phyloP scores from a whole-genome alignment of 2,797 vertebrate genomes.

The Takifugu rubripes region DNA sequence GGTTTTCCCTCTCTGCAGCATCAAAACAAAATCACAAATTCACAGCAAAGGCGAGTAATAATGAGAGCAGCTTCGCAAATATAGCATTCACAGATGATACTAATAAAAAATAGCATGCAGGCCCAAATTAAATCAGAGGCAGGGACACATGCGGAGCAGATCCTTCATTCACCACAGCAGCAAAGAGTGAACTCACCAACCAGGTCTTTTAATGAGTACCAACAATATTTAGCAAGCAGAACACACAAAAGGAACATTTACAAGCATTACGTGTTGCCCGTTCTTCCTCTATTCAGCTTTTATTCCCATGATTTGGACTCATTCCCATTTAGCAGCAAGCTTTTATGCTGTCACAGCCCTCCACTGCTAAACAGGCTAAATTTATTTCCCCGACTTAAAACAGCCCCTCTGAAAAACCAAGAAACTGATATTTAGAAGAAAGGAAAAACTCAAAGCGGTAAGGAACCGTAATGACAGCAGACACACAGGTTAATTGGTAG shows the following conservation, averaged over 20 bases:
- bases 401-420: constrained; percentile 2
- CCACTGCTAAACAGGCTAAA: constrained; percentile 25
- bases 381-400: constrained; percentile 18
- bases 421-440: constrained; percentile 26
- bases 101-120: too few relatives aligned
- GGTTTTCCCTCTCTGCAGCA: constrained; percentile 1
- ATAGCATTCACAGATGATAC: constrained; percentile 6
- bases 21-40: constrained; percentile 8
- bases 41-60: constrained; percentile 2
- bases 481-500: constrained; percentile 58
- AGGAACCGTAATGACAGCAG: constrained; percentile 35
- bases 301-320: constrained; percentile 7
- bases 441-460: constrained; percentile 11
- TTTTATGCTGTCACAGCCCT: constrained; percentile 13
- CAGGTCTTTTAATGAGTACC: too few relatives aligned
- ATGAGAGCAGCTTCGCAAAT: constrained; percentile 22
- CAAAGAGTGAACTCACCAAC: too few relatives aligned
- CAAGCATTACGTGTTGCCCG: constrained; percentile 24
- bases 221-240: too few relatives aligned
- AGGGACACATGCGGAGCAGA: too few relatives aligned
- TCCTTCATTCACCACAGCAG: too few relatives aligned
- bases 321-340: constrained; percentile 5
- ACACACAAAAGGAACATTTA: constrained; percentile 1
- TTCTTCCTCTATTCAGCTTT: constrained; percentile 4
- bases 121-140: too few relatives aligned